phyloP scores from a whole-genome alignment of 2,113 vertebrate genomes.

The Arizona elegans region DNA sequence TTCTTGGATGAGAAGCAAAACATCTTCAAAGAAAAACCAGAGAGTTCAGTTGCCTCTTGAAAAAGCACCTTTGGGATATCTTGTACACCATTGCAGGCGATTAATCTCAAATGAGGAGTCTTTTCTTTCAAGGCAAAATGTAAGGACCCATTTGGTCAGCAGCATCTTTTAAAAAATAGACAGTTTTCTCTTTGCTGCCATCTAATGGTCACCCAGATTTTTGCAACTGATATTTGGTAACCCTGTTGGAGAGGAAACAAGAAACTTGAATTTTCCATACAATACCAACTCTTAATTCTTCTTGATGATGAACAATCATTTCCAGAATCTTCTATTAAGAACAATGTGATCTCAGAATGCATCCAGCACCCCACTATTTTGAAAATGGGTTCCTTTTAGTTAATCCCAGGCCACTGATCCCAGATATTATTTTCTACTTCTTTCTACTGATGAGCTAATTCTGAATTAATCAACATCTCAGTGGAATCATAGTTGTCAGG shows the following conservation, averaged over 20 bases:
- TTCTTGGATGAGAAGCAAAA: no score
- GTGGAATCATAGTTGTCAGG: constrained; percentile 43
- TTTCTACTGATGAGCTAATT: constrained; percentile 38
- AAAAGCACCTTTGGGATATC: no score
- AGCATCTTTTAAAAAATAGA: not conserved
- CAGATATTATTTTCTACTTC: not conserved
- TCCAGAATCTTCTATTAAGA: not conserved
- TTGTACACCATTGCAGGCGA: not conserved
- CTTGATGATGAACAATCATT: not conserved
- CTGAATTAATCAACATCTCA: constrained; percentile 24
- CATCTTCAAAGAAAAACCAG: no score
- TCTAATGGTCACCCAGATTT: not conserved
- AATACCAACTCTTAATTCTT: not conserved
- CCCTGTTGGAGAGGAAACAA: not conserved
- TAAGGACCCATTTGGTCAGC: not conserved
- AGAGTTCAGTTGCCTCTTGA: no score
- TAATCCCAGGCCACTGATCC: not conserved
- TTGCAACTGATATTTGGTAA: not conserved
- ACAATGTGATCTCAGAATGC: not conserved
- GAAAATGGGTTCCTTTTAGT: not conserved
- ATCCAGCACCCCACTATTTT: not conserved
- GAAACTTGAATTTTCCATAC: not conserved
- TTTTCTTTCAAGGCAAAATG: not conserved
- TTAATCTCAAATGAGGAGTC: not conserved
- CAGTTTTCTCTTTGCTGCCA: not conserved